phyloP scores from a whole-genome alignment of 2,797 vertebrate species.

The Lycodopsis pacificus region DNA sequence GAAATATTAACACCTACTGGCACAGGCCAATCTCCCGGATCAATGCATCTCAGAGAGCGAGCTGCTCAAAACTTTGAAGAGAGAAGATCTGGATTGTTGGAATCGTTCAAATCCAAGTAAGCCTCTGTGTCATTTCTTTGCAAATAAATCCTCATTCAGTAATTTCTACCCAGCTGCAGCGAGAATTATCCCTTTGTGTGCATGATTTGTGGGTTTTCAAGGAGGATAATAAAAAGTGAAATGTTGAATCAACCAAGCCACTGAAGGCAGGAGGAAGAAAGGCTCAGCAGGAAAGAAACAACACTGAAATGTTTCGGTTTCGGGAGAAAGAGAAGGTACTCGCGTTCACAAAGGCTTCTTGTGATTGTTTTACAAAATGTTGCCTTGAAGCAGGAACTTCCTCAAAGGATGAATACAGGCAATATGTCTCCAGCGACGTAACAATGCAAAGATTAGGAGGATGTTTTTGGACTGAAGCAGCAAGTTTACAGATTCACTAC shows the following conservation, averaged over 20 bases:
- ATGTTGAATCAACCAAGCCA: constrained; percentile 26
- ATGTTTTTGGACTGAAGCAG: constrained; percentile 39
- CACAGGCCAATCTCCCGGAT: constrained; percentile 42
- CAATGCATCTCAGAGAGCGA: constrained; percentile 17
- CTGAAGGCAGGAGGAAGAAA: constrained; percentile 7
- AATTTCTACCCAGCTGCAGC: not conserved
- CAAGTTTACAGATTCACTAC: constrained; percentile 52
- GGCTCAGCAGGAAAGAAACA: not conserved
- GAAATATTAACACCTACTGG: constrained; percentile 65
- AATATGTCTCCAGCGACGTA: constrained; percentile 12
- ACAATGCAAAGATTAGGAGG: constrained; percentile 33
- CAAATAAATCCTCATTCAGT: constrained; percentile 14
- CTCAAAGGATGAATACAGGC: constrained; percentile 12
- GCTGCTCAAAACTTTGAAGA: constrained; percentile 26
- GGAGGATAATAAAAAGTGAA: constrained; percentile 16
- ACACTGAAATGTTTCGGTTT: constrained; percentile 7
- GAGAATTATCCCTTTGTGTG: not conserved
- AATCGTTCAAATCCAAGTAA: constrained; percentile 17
- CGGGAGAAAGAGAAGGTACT: not conserved
- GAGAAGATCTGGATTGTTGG: constrained; percentile 17
- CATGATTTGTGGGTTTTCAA: not conserved
- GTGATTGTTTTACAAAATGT: constrained; percentile 33
- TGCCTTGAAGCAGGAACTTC: constrained; percentile 9
- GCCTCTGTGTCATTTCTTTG: constrained; percentile 3
- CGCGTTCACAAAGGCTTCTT: constrained; percentile 9